Evolutionary conservation across 2,888 invertebrate species (phyloP), one percentile per base, ranked within the genome.

Genomic region (Apamea monoglypha): DNA sequence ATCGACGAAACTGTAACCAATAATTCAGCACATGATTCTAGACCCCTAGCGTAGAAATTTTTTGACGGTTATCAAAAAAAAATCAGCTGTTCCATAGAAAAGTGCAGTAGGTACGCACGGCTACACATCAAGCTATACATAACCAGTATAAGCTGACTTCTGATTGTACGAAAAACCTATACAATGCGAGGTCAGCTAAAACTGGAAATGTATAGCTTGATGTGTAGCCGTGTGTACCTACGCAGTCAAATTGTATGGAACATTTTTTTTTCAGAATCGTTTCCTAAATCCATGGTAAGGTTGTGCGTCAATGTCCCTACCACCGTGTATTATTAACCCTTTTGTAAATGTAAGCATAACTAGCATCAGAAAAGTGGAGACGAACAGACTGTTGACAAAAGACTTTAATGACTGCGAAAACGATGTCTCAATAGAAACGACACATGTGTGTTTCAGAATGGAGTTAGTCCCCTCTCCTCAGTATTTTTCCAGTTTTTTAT

Each of bases 321-420:
- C 53, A 56, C 10, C 25, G 10, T 56, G 10, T 32, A 21, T 64
- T 32, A 32, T 44, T 21, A 59, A 40, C 21, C 21, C 40, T 71
- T 59, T 72, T 63, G 12, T 10, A 44, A 16, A 72, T 44, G 8
- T 44, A 44, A 40, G 1, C 67, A 73, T 47, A 73, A 18, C 25
- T 25, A 36, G 14, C n/a, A 53, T 72, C n/a, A 71, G 4, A 74
- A 71, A 40, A 53, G 50, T 72, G 14, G 21, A 71, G n/a, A 40
- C 8, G 5, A 53, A 53, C 14, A 50, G 4, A 32, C 12, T 21
- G 0, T n/a, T 29, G 18, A 61, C 29, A 61, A 61, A 29, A 18
- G 7, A 29, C 8, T 53, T 21, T 7, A 64, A 36, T 25, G 12
- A 21, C 29, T 50, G 18, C 29, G 8, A 32, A 63, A 63, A 63